phyloP scores from a whole-genome alignment of 2,113 vertebrate species.

The Glareola pratincola region DNA sequence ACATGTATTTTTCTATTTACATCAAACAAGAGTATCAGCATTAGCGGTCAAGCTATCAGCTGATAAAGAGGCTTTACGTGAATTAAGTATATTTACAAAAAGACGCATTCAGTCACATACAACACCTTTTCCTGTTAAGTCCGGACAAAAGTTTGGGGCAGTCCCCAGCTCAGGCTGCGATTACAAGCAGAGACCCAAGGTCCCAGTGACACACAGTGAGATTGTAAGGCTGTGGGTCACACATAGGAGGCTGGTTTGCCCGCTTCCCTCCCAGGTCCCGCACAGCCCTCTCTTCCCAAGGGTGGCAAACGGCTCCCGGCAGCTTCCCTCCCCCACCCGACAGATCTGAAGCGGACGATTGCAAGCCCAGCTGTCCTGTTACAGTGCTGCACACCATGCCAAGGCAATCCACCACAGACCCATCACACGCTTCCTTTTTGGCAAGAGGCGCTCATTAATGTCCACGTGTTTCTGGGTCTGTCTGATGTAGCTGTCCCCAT shows the following conservation, averaged over 20 bases:
- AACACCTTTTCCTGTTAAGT: neutral
- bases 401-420: neutral
- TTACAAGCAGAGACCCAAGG: neutral
- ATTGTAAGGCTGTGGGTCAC: neutral
- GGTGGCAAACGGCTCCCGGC: neutral
- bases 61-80: neutral
- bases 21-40: neutral
- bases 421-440: constrained; percentile 3
- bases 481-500: neutral
- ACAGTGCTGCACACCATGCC: neutral
- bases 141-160: neutral
- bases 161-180: neutral
- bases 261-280: neutral
- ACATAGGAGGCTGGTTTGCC: neutral
- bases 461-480: neutral
- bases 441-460: neutral
- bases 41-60: neutral
- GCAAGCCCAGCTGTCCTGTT: neutral
- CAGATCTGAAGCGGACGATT: neutral
- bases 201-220: neutral
- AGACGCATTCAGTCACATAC: neutral
- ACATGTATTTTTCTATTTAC: neutral
- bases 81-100: neutral
- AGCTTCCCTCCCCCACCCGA: neutral
- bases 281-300: neutral